Evolutionary conservation across 2,113 vertebrate genomes (phyloP), one percentile per base, ranked within the genome.

Genomic region (Silurus asotus): DNA sequence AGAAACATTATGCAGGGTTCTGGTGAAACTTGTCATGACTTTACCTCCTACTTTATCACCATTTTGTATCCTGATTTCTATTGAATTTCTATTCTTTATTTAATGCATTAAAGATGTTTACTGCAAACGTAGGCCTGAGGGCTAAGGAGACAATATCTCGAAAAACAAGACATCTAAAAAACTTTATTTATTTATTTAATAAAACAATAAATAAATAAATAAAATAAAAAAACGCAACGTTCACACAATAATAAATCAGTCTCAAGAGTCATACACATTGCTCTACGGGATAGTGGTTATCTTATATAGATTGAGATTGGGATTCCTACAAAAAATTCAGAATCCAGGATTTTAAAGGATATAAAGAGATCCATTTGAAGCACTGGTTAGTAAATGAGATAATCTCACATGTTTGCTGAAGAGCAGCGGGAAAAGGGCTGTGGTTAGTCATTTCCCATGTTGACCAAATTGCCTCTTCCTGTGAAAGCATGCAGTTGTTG

Each of bases 71-170:
- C 2, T 37, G 37, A 37, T 37, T 37, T 37, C 2, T 37, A 37
- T 37, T 37, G 2, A 37, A 37, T 37, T 3, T 37, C 37, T 37
- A 3, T 37, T 37, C 37, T 37, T 2, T 37, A 37, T 37, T 37
- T 37, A 37, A 37, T 37, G 37, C 37, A 37, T 37, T 2, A 37
- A 37, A 90, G 84, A 82, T 79, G 84, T 86, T 84, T 86, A 84
- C 84, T 89, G 69, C 89, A 72, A 82, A 81, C 28, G 49, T 82
- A 76, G 86, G 55, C 70, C 83, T 89, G 86, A 86, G 70, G 59
- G 84, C 64, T 65, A 49, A 37, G 45, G 59, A 80, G 58, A 65
- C 14, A 87, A 62, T 25, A 48, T 51, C 79, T 51, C 45, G 7
- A 70, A 17, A 15, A 37, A 70, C 64, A 13, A 49, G 37, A 72